Evolutionary conservation across 2,888 invertebrate genomes (phyloP).

Genomic region (Nephrotoma flavescens): DNA sequence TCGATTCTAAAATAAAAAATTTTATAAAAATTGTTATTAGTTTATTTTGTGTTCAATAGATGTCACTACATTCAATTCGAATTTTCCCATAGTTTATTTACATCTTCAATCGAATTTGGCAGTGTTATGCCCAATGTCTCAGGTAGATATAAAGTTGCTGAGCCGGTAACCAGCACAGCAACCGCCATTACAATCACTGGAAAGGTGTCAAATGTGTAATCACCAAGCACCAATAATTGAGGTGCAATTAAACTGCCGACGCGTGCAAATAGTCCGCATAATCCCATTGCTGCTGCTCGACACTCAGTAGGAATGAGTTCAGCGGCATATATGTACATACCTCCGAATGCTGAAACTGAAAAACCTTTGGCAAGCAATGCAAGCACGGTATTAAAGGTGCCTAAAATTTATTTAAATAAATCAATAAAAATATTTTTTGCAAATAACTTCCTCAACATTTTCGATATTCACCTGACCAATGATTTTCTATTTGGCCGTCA

Average conservation of each 20-base stretch:
- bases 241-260: conserved; percentile 34
- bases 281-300: conserved; percentile 29
- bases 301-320: conserved; percentile 30
- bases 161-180: background rate
- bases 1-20: background rate
- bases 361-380: conserved; percentile 31
- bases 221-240: conserved; percentile 21
- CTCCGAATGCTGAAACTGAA: conserved; percentile 33
- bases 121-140: background rate
- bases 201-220: background rate
- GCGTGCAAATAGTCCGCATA: conserved; percentile 34
- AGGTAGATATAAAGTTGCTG: background rate
- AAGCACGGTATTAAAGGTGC: conserved; percentile 16
- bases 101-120: background rate
- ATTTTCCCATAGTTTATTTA: background rate
- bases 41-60: background rate
- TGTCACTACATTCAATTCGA: background rate
- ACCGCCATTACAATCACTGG: background rate
- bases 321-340: conserved; percentile 27
- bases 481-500: background rate
- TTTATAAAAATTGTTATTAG: background rate
- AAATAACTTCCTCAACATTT: background rate
- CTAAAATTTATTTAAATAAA: background rate
- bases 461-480: background rate
- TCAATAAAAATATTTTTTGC: background rate